Conservation (phyloP, 2,888 invertebrate genomes). For the Hermaeophaga mercurialis region DNA sequence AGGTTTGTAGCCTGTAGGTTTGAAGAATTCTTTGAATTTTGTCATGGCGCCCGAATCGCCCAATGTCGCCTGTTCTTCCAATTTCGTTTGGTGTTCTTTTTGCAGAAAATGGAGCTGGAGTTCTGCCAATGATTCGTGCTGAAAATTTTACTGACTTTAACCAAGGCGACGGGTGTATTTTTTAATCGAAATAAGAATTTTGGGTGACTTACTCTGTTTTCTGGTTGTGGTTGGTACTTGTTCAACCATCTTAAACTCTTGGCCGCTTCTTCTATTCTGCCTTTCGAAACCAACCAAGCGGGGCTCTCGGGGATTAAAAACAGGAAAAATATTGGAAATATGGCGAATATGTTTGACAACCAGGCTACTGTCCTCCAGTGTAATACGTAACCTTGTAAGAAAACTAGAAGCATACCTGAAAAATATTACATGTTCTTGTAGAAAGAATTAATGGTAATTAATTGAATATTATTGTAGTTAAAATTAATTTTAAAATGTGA, state of each 20-base stretch:
- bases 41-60: conserved; percentile 48
- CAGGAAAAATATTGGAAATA: conserved; percentile 60
- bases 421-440: no score
- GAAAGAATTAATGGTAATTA: no score
- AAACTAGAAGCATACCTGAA: conserved; percentile 63
- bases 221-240: conserved; percentile 57
- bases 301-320: conserved; percentile 66
- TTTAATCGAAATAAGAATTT: no score
- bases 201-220: conserved; percentile 53
- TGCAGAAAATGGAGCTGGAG: conserved; percentile 60
- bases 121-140: conserved; percentile 59
- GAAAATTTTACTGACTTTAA: no score
- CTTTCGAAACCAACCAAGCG: conserved; percentile 64
- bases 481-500: no score
- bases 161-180: no score
- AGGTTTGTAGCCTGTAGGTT: conserved; percentile 66
- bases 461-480: no score
- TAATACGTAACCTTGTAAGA: conserved; percentile 62
- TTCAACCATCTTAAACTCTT: conserved; percentile 61
- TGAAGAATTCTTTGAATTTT: conserved; percentile 58
- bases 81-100: conserved; percentile 61
- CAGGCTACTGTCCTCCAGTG: conserved; percentile 64
- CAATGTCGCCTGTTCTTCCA: conserved; percentile 52
- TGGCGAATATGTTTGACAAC: conserved; percentile 61
- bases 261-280: conserved; percentile 61